Percentiles rank a stretch among this genome's conserved stretches.
Evolutionary conservation across 2,113 vertebrate genomes (phyloP).

Genomic region (Campylorhamphus procurvoides): DNA sequence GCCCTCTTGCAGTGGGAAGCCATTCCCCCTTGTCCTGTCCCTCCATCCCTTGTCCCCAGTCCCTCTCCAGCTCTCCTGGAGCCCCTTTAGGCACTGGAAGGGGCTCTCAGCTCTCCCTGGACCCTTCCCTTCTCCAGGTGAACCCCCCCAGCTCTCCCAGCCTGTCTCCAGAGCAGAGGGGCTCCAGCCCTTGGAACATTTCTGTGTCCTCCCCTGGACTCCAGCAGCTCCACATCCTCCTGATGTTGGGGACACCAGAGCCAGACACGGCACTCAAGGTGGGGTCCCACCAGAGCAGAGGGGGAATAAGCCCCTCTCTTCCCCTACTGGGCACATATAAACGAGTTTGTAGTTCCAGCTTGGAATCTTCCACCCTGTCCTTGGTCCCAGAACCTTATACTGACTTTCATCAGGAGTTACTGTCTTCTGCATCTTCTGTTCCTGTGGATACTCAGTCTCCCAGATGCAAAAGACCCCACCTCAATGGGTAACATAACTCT

Average conservation of each 20-base stretch:
- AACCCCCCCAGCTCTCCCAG: neutral
- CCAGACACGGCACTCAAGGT: neutral
- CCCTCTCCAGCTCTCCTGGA: neutral
- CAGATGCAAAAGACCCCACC: neutral
- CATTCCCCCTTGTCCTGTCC: neutral
- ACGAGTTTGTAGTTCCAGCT: neutral
- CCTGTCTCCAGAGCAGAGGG: no score
- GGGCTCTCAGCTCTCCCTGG: neutral
- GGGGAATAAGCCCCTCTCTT: neutral
- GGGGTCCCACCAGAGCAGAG: neutral
- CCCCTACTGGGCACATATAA: neutral
- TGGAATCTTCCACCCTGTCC: neutral
- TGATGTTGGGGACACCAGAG: neutral
- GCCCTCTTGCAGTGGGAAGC: neutral
- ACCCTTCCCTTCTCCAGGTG: neutral
- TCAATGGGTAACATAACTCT: accelerated
- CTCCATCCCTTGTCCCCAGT: neutral
- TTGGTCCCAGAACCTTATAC: neutral
- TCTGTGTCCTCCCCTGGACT: no score
- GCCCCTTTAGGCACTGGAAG: accelerated
- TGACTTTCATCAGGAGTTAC: neutral
- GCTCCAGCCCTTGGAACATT: no score
- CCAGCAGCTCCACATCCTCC: no score
- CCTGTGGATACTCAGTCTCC: neutral
- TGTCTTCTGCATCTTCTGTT: neutral